Conservation (phyloP, 2,888 invertebrate genomes). For the Acanthosepion esculentum region DNA sequence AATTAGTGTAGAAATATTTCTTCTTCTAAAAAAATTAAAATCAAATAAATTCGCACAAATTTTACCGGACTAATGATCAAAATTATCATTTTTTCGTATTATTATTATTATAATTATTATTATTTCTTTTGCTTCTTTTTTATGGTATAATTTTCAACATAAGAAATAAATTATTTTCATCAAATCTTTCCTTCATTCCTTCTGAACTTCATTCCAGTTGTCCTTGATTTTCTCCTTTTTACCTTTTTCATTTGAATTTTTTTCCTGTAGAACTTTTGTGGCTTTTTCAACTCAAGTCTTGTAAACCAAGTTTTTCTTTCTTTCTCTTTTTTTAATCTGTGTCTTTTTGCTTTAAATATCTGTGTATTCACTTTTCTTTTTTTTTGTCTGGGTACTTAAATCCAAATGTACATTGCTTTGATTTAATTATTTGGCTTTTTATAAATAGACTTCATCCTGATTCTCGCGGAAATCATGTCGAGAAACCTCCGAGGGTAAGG, state of each 20-base stretch:
- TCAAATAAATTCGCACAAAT: too few species aligned
- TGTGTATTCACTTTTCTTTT: neutral
- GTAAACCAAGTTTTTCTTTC: neutral
- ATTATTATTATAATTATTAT: constrained; percentile 24
- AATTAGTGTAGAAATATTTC: too few species aligned
- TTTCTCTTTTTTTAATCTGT: neutral
- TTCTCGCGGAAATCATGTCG: neutral
- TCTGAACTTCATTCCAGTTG: neutral
- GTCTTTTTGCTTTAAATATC: neutral
- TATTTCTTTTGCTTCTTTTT: neutral
- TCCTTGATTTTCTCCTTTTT: neutral
- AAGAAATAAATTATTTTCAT: neutral
- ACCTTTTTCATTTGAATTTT: too few species aligned
- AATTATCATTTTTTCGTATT: neutral
- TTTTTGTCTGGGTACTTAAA: neutral
- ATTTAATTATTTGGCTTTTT: neutral
- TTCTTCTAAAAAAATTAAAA: too few species aligned
- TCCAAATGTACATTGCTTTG: neutral
- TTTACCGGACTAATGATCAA: too few species aligned
- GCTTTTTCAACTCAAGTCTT: neutral
- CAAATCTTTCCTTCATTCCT: neutral
- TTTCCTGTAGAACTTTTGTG: neutral
- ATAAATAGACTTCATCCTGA: neutral
- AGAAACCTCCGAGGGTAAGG: neutral
- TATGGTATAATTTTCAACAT: too few species aligned